Conservation (phyloP, 1,140 invertebrate species). For the Bilobella aurantiaca region DNA sequence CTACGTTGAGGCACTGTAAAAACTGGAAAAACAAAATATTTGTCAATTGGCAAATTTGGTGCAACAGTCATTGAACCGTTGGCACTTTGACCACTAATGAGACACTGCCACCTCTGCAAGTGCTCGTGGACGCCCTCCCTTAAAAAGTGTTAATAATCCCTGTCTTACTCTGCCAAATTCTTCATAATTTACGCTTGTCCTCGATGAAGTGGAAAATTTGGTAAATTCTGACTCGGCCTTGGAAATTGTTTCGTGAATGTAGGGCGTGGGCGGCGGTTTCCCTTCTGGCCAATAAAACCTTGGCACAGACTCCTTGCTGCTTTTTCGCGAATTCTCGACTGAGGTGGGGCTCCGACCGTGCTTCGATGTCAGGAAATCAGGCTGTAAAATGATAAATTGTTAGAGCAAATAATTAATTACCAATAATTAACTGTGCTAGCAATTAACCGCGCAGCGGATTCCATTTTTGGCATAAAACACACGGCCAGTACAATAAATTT, state of each 20-base stretch:
- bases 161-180: slow-evolving; percentile 22
- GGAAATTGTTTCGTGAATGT: slow-evolving; percentile 13
- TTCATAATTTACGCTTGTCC: slow-evolving; percentile 15
- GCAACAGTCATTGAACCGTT: too few relatives aligned
- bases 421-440: too few relatives aligned
- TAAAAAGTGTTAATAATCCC: too few relatives aligned
- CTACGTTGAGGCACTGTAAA: slow-evolving; percentile 43
- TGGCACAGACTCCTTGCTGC: slow-evolving; percentile 12
- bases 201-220: slow-evolving; percentile 10
- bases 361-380: slow-evolving; percentile 9
- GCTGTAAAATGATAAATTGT: slow-evolving; percentile 18
- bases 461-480: too few relatives aligned
- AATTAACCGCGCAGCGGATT: not conserved
- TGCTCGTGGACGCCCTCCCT: too few relatives aligned
- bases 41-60: too few relatives aligned
- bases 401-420: too few relatives aligned
- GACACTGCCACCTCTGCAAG: too few relatives aligned
- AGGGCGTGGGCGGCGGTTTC: slow-evolving; percentile 9
- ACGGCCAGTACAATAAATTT: too few relatives aligned
- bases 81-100: too few relatives aligned
- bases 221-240: slow-evolving; percentile 22
- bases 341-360: not conserved
- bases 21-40: slow-evolving; percentile 28
- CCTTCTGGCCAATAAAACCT: slow-evolving; percentile 32
- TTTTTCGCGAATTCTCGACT: not conserved